phyloP scores from a whole-genome alignment of 2,888 invertebrate genomes.

The Watsonalla binaria region DNA sequence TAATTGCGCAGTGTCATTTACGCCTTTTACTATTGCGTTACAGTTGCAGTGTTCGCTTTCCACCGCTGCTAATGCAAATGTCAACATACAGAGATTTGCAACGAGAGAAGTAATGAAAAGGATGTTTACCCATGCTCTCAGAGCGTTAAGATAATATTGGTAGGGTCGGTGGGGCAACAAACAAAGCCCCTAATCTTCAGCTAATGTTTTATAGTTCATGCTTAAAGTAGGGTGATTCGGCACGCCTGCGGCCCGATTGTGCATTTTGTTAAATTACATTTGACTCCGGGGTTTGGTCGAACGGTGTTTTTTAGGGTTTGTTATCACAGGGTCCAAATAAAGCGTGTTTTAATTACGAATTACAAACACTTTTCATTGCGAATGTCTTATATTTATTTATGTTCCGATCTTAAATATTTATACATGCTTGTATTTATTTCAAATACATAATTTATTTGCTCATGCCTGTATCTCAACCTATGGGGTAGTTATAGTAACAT shows the following conservation, averaged over 20 bases:
- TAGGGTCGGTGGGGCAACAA: slow-evolving; percentile 22
- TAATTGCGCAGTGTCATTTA: slow-evolving; percentile 25
- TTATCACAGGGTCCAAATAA: neutral
- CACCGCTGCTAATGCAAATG: slow-evolving; percentile 26
- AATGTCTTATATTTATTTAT: neutral
- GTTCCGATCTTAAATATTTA: neutral
- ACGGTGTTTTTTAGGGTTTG: neutral
- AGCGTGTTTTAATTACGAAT: neutral
- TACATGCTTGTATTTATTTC: too few species aligned
- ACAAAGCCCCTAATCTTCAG: slow-evolving; percentile 45
- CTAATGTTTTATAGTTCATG: slow-evolving; percentile 42
- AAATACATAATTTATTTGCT: too few species aligned
- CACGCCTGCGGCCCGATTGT: slow-evolving; percentile 48
- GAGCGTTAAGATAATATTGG: slow-evolving; percentile 34
- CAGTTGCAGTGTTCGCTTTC: slow-evolving; percentile 18
- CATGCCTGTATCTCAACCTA: too few species aligned
- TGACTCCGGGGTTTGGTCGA: slow-evolving; percentile 9
- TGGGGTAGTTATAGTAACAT: too few species aligned
- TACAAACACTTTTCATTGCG: neutral
- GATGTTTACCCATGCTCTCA: slow-evolving; percentile 19
- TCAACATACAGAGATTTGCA: slow-evolving; percentile 12
- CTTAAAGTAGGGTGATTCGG: slow-evolving; percentile 51
- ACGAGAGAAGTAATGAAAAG: slow-evolving; percentile 26
- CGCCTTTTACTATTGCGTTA: slow-evolving; percentile 16
- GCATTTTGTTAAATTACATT: slow-evolving; percentile 26